Base-by-base conservation (phyloP, 2,797 vertebrate genomes). In the Australoheros facetus region DNA sequence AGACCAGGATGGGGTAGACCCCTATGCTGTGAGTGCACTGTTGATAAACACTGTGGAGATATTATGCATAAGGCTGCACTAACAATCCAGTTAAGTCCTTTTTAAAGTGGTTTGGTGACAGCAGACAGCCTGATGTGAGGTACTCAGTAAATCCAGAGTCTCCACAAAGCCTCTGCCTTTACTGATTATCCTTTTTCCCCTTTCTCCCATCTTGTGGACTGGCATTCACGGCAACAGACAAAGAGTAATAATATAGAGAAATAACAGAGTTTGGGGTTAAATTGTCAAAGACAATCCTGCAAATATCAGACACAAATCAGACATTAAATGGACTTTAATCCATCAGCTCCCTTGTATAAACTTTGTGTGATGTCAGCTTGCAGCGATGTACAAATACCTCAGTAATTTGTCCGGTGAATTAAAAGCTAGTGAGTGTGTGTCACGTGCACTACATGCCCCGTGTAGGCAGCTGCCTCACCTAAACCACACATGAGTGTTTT, bases 1-100 rank as follows among this genome's bases (percentile, higher is more conserved):
- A 0, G 98, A 99, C 91, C 97, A 96, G 88, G 97, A 99, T 0
- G 93, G 91, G 1, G 95, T 96, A 0, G 96, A 99, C 56, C 98
- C 98, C 0, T 99, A 99, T 0, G 89, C 96, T 89, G 98, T 99
- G 81, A 96, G 96, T 92, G 69, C 32, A 53, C 26, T 30, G 4
- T 69, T 26, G 39, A 62, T 9, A 56, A 26, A 56, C n/a, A 3
- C 3, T 19, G 2, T 34, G 23, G 32, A 32, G 37, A 32, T 32
- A 12, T 56, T 55, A 0, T 32, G 3, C 34, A 56, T 32, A 9
- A 26, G 13, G 39, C 45, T 19, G 45, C 6, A 7, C 14, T 59
- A 3, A 32, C 0, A 4, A 34, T 19, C 0, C 23, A 28, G 42
- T 69, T 51, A 69, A 28, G 42, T 42, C 16, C 4, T 19, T 57